Conservation (phyloP, 2,797 vertebrate genomes). For the Neopelma chrysocephalum region DNA sequence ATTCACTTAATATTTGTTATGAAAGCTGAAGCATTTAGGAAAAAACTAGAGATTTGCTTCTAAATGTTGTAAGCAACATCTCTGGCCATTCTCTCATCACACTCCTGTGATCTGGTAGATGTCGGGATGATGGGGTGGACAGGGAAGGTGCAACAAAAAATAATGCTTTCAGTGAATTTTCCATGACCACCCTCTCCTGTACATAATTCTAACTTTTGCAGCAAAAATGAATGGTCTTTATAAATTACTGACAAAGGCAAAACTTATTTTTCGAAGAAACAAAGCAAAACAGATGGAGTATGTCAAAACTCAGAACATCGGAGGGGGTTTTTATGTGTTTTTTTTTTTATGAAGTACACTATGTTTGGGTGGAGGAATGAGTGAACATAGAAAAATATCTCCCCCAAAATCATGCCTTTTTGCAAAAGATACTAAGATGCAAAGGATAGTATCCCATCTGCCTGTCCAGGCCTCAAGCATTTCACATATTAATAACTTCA, state of each 20-base stretch:
- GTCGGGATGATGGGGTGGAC: neutral
- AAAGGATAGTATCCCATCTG: neutral
- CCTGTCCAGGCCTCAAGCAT: neutral
- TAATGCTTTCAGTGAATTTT: neutral
- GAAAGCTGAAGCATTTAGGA: neutral
- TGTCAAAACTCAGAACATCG: neutral
- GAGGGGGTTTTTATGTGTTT: rapidly evolving
- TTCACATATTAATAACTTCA: neutral
- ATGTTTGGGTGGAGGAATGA: neutral
- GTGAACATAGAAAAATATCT: neutral
- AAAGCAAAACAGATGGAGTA: neutral
- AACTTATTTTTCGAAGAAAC: neutral
- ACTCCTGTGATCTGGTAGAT: neutral
- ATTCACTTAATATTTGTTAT: neutral
- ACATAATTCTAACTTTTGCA: neutral
- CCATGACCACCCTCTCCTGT: rapidly evolving
- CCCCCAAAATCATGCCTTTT: neutral
- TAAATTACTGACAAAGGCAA: neutral
- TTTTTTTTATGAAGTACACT: neutral
- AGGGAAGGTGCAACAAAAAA: neutral
- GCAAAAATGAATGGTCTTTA: neutral
- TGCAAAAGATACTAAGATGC: neutral
- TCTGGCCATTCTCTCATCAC: neutral
- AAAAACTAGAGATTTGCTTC: neutral
- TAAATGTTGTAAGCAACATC: neutral